A percentile compares a stretch with the other conserved stretches of the same genome.
phyloP scores from a whole-genome alignment of 1,140 invertebrate genomes.

The Drosophila murphyi region DNA sequence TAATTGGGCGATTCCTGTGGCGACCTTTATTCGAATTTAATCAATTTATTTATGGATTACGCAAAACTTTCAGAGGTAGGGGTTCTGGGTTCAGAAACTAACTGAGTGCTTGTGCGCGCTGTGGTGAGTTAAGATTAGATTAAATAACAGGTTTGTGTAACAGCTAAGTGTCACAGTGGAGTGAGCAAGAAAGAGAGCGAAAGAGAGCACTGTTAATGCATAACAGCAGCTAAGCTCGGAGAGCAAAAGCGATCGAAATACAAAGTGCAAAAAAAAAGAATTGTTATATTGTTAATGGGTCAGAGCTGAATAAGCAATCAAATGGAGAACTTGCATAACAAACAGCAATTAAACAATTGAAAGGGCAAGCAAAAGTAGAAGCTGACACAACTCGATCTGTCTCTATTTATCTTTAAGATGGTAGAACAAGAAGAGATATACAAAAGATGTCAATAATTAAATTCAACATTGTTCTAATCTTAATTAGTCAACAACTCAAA shows the following conservation, averaged over 20 bases:
- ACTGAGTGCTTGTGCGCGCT: neutral
- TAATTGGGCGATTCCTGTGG: slow-evolving; percentile 54
- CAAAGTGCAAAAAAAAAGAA: neutral
- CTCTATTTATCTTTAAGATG: neutral
- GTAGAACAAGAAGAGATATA: too few relatives aligned
- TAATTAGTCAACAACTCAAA: too few relatives aligned
- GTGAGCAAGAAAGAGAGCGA: neutral
- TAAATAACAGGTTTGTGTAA: slow-evolving; percentile 10
- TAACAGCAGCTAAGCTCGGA: neutral
- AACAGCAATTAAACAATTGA: neutral
- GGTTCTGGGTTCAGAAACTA: slow-evolving; percentile 11
- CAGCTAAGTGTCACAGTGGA: neutral
- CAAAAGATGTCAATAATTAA: too few relatives aligned
- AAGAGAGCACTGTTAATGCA: neutral
- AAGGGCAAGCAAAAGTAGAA: neutral
- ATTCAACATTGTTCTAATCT: too few relatives aligned
- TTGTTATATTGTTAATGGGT: neutral
- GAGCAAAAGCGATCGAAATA: neutral
- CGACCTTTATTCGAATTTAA: slow-evolving; percentile 66
- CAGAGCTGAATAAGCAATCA: neutral
- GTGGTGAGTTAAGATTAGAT: slow-evolving; percentile 26
- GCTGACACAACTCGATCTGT: too few relatives aligned
- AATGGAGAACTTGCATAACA: neutral
- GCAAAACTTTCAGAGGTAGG: slow-evolving; percentile 40
- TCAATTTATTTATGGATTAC: slow-evolving; percentile 76